A percentile compares a stretch with the other conserved stretches of the same genome.
Conservation (phyloP, 2,888 invertebrate species). For the Sminthurides aquaticus region DNA sequence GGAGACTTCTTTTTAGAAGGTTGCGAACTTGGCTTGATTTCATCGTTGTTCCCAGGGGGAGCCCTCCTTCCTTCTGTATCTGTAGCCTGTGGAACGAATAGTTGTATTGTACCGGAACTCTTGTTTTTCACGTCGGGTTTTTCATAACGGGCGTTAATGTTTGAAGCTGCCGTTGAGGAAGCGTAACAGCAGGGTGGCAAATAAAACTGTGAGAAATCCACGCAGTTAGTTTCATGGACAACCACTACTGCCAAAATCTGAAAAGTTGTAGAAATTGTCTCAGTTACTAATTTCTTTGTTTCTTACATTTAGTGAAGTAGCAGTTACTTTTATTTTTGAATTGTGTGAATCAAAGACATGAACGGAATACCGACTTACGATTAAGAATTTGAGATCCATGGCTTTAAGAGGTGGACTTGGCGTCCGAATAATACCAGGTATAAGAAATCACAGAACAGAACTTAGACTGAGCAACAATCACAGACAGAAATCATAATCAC, state of each 20-base stretch:
- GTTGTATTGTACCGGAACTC: background rate
- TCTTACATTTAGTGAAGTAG: too few species aligned
- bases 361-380: too few species aligned
- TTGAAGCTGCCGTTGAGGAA: background rate
- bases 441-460: background rate
- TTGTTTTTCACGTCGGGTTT: background rate
- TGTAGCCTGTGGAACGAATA: background rate
- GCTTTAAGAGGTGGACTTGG: background rate
- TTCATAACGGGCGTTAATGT: background rate
- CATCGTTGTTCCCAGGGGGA: background rate
- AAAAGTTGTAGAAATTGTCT: background rate
- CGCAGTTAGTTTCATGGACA: background rate
- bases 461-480: background rate
- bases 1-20: background rate
- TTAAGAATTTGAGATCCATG: background rate
- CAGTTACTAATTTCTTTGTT: background rate
- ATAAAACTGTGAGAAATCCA: conserved; percentile 37
- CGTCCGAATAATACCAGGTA: background rate
- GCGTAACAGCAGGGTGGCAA: conserved; percentile 37
- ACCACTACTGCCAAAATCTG: background rate
- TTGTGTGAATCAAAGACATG: too few species aligned
- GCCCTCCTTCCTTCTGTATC: background rate
- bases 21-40: background rate
- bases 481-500: background rate
- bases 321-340: too few species aligned